These are phyloP conservation scores for Eolophus roseicapilla DNA, from an alignment of 2,113 vertebrate species.

Conservation along the genomic window DNA sequence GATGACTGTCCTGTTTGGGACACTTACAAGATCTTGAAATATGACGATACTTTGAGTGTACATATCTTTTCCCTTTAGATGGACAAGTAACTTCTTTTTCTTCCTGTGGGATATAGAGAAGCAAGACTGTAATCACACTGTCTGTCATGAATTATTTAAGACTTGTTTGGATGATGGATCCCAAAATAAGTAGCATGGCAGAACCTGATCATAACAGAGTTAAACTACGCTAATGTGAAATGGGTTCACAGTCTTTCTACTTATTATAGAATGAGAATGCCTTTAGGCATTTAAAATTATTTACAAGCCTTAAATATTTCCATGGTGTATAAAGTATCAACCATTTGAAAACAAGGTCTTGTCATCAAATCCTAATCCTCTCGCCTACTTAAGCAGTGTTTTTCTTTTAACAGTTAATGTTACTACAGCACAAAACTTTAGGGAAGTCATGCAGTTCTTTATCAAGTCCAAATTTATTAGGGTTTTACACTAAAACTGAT, in stretches of 20 bases:
- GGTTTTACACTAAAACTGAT: neutral
- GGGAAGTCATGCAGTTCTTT: neutral
- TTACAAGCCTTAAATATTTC: neutral
- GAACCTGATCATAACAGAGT: neutral
- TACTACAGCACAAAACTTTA: neutral
- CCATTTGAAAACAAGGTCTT: conserved; percentile 27
- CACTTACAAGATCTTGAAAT: neutral
- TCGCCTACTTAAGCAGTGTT: neutral
- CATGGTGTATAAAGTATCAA: conserved; percentile 9
- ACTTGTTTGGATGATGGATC: neutral
- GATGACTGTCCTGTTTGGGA: neutral
- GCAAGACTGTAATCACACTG: neutral
- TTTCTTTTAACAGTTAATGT: neutral
- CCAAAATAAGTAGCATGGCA: neutral
- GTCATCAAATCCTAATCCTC: conserved; percentile 54
- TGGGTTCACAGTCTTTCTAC: neutral
- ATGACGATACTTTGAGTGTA: neutral
- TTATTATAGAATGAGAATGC: neutral
- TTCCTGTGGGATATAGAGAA: neutral
- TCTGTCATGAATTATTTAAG: neutral
- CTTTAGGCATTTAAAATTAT: conserved; percentile 8
- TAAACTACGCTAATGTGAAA: neutral
- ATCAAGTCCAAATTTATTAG: neutral
- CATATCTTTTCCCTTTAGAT: neutral
- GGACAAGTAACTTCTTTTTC: neutral